Conservation (phyloP, 2,888 invertebrate species). For the Cordilura impudica region DNA sequence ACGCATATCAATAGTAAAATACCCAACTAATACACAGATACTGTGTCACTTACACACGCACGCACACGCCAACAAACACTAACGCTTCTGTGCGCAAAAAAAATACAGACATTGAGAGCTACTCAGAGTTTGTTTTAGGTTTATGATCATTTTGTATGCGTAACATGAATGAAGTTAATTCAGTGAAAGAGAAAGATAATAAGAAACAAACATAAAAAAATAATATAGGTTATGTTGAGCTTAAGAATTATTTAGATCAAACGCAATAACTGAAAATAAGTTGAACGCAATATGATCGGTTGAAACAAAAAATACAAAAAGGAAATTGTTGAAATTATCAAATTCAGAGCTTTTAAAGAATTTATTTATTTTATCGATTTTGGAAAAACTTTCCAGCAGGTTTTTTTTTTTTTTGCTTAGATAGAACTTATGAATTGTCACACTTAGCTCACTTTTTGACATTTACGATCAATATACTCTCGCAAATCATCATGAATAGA, state of each 20-base stretch:
- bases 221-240: slow-evolving; percentile 33
- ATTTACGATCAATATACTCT: too few relatives aligned
- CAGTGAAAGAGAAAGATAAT: not conserved
- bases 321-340: not conserved
- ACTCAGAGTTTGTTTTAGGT: not conserved
- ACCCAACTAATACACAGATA: slow-evolving; percentile 1
- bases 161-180: slow-evolving; percentile 23
- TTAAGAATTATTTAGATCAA: slow-evolving; percentile 18
- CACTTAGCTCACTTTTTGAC: too few relatives aligned
- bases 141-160: slow-evolving; percentile 6
- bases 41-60: not conserved
- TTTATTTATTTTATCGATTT: too few relatives aligned
- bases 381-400: too few relatives aligned
- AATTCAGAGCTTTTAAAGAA: not conserved
- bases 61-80: not conserved
- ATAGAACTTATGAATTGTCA: too few relatives aligned
- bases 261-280: not conserved
- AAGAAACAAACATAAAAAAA: not conserved
- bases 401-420: too few relatives aligned
- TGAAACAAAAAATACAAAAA: not conserved
- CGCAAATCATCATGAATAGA: too few relatives aligned
- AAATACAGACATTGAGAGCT: not conserved
- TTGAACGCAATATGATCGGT: not conserved
- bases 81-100: not conserved
- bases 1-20: slow-evolving; percentile 9